Base-by-base conservation (phyloP, 2,113 vertebrate species). In the Takifugu flavidus region DNA sequence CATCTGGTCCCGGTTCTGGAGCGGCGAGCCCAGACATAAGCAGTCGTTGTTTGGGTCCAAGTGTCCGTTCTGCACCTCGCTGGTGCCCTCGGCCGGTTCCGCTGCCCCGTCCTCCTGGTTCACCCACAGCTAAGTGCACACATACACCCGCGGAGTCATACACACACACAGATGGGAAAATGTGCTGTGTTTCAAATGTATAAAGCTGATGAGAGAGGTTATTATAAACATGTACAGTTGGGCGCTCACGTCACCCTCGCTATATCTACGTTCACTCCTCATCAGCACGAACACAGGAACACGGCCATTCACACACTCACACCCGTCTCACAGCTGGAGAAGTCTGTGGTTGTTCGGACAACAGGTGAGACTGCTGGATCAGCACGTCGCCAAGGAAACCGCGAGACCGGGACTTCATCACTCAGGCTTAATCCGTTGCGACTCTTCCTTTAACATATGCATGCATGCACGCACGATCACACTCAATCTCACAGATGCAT, bases 1-100 rank as follows among this genome's bases (percentile, higher is more conserved):
- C 96, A 98, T 99, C 90, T 99, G 97, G 89, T 98, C 96, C 25
- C 97, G 91, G 91, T 99, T 98, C 90, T 98, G 96, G 25, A 95
- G 90, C 43, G 94, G 93, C 57, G 95, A 93, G 83, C 96, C 94
- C 67, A 99, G 90, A 80, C 96, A 99, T 59, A 98, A 91, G 89
- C 97, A 99, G 89, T 98, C 96, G 53, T 94, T 93, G 74, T 92
- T 93, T 43, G 95, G 93, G 87, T 98, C 97, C 88, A 96, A 87
- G 76, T 99, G 96, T 53, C 96, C 96, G 53, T 99, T 98, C 89
- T 98, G 95, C 70, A 98, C 93, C 29, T 99, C 97, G 57, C 94
- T 98, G 84, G 93, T 90, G 56, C 95, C 94, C 90, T 98, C 96
- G 1, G 76, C 70, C 4, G 88, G 82, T 72, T 98, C 97, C 62